Evolutionary conservation across 2,888 invertebrate species (phyloP).

Genomic region (Dugesia japonica): DNA sequence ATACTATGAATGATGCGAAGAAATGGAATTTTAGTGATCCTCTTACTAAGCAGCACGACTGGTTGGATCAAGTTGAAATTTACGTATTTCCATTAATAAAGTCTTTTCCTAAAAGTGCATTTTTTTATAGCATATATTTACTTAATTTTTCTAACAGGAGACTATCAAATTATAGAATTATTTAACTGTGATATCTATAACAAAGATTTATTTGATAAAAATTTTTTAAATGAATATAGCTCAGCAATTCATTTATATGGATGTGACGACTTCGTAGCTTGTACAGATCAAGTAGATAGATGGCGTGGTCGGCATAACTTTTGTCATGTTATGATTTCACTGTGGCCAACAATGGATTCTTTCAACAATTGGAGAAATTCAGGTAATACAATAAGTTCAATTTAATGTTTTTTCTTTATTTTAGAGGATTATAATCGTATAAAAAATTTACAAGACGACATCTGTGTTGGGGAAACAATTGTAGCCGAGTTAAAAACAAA

Average conservation of each 20-base stretch:
- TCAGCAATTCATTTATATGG: neutral
- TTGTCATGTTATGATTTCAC: neutral
- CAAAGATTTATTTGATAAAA: neutral
- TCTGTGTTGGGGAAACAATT: too few species aligned
- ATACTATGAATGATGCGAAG: neutral
- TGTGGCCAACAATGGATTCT: neutral
- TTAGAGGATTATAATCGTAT: too few species aligned
- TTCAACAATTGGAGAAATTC: neutral
- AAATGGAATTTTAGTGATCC: conserved; percentile 20
- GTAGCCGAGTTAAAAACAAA: too few species aligned
- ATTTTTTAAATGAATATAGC: neutral
- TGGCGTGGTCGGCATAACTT: neutral
- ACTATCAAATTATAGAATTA: neutral
- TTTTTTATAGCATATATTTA: neutral
- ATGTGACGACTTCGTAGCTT: neutral
- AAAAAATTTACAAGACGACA: too few species aligned
- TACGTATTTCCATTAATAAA: neutral
- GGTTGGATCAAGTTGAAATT: neutral
- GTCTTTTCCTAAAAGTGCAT: neutral
- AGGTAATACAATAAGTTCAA: neutral
- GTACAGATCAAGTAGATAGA: neutral
- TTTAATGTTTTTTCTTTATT: too few species aligned
- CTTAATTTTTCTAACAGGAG: neutral
- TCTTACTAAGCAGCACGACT: neutral
- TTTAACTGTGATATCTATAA: neutral